These are phyloP conservation scores for Pangasius djambal DNA, from an alignment of 2,797 vertebrate genomes.

Conservation along the genomic window DNA sequence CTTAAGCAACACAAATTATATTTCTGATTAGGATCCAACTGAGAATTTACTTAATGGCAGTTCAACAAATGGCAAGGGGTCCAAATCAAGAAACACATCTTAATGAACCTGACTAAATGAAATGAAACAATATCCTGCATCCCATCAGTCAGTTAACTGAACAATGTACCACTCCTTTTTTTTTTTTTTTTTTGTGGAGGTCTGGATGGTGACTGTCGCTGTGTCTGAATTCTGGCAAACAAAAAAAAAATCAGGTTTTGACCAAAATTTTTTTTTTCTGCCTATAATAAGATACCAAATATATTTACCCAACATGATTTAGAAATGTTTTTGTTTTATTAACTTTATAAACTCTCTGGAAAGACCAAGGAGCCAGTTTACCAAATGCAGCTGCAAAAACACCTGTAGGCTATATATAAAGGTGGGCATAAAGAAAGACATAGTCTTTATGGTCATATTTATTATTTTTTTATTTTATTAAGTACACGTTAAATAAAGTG, in stretches of 20 bases:
- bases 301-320: neutral
- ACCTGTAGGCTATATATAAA: neutral
- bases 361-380: neutral
- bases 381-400: neutral
- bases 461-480: neutral
- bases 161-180: neutral
- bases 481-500: neutral
- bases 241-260: neutral
- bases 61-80: neutral
- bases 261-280: neutral
- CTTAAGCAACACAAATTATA: neutral
- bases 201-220: neutral
- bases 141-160: neutral
- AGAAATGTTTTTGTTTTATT: neutral
- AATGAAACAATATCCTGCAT: neutral
- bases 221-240: neutral
- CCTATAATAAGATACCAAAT: neutral
- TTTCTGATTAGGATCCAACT: constrained; percentile 6
- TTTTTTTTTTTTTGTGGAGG: neutral
- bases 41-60: neutral
- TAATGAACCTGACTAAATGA: neutral
- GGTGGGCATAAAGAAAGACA: neutral
- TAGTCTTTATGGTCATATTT: neutral
- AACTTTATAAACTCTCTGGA: neutral
- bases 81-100: neutral